Percentiles rank a stretch among this genome's conserved stretches.
phyloP scores from a whole-genome alignment of 2,888 invertebrate genomes.

The Thysanoteuthis rhombus region DNA sequence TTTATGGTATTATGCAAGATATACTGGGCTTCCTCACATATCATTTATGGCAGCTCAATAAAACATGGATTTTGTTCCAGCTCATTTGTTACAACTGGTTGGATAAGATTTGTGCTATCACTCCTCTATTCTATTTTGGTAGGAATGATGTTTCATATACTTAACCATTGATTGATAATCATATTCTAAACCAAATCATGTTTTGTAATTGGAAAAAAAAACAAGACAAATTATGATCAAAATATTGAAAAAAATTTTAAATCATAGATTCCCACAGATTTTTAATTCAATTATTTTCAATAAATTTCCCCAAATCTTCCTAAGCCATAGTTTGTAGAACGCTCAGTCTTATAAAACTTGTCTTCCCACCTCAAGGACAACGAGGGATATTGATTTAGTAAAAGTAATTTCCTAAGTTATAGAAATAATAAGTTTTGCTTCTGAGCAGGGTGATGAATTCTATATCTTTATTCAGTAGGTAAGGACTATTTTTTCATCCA shows the following conservation, averaged over 20 bases:
- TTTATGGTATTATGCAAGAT: not conserved
- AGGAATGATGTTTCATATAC: not conserved
- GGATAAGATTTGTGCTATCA: not conserved
- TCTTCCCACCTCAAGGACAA: not conserved
- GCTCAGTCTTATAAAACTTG: not conserved
- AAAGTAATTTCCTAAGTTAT: not conserved
- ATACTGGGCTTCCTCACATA: not conserved
- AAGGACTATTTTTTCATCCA: not conserved
- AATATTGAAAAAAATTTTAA: too few species aligned
- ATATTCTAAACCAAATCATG: too few species aligned
- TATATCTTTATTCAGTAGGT: conserved; percentile 12
- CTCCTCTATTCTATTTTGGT: not conserved
- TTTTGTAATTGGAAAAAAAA: too few species aligned
- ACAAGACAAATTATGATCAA: too few species aligned
- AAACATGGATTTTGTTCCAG: not conserved
- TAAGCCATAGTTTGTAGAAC: not conserved
- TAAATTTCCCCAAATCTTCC: not conserved
- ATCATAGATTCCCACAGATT: not conserved
- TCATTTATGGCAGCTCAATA: not conserved
- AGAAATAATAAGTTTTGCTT: not conserved
- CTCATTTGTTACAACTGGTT: not conserved
- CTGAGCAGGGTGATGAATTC: not conserved
- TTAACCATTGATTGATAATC: not conserved
- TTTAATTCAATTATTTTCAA: not conserved
- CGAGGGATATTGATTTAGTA: not conserved